phyloP scores from a whole-genome alignment of 2,797 vertebrate species.

The Cynopterus sphinx region DNA sequence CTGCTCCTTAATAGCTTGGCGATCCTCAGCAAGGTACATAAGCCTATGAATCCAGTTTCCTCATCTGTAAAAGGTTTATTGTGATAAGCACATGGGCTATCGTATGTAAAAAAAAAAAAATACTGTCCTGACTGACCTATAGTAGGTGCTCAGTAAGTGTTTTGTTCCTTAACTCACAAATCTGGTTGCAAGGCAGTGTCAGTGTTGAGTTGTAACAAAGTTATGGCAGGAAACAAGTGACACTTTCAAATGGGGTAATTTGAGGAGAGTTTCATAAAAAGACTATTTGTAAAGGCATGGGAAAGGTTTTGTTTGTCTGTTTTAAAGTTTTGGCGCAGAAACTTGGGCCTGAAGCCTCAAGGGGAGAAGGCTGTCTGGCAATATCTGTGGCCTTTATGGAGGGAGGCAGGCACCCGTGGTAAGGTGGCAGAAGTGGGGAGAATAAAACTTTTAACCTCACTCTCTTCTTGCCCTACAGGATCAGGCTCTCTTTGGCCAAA shows the following conservation, averaged over 20 bases:
- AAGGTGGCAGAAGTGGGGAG: background rate
- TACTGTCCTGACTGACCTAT: background rate
- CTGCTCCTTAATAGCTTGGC: background rate
- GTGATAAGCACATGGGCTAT: background rate
- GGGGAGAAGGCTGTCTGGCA: background rate
- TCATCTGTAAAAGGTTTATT: background rate
- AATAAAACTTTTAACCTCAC: background rate
- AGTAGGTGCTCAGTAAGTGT: background rate
- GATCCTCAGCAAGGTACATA: background rate
- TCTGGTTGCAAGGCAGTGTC: background rate
- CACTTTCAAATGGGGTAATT: background rate
- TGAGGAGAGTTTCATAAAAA: background rate
- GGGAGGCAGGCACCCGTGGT: background rate
- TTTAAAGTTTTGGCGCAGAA: background rate
- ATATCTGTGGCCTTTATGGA: background rate
- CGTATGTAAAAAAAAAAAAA: background rate
- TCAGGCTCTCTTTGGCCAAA: background rate
- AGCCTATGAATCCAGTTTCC: background rate
- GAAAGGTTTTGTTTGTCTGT: background rate
- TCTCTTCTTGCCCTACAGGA: background rate
- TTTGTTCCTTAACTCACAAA: background rate
- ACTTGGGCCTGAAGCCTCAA: background rate
- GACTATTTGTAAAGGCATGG: background rate
- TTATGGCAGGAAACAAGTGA: background rate
- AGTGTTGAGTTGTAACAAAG: background rate